These are phyloP conservation scores for Sisyra nigra DNA, from an alignment of 2,888 invertebrate species.

Conservation along the genomic window DNA sequence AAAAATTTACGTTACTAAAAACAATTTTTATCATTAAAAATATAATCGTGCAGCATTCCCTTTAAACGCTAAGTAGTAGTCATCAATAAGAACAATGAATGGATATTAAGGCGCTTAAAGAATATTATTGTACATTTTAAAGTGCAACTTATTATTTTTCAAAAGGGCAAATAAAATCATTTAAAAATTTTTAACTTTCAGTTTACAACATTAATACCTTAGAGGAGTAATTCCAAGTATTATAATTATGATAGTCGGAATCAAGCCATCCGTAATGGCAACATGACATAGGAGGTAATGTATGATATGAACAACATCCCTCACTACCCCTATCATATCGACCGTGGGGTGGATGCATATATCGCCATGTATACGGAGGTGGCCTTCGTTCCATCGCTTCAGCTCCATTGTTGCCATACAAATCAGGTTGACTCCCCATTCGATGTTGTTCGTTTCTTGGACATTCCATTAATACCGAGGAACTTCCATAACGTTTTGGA, in stretches of 20 bases:
- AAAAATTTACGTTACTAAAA: too few relatives aligned
- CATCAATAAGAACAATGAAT: too few relatives aligned
- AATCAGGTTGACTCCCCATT: conserved; percentile 26
- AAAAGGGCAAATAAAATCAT: too few relatives aligned
- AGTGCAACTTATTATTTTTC: too few relatives aligned
- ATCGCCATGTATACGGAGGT: neutral
- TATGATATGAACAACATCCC: conserved; percentile 24
- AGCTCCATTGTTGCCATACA: conserved; percentile 15
- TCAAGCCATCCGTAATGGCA: conserved; percentile 17
- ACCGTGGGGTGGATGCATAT: neutral
- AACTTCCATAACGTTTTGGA: conserved; percentile 30
- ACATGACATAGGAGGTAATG: conserved; percentile 21
- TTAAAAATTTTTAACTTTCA: too few relatives aligned
- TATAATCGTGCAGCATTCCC: too few relatives aligned
- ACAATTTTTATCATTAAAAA: too few relatives aligned
- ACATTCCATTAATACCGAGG: conserved; percentile 25
- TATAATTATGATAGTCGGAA: conserved; percentile 18
- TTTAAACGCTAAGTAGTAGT: too few relatives aligned
- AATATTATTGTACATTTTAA: too few relatives aligned
- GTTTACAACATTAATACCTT: conserved; percentile 3
- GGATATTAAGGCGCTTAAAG: too few relatives aligned
- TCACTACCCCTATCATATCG: neutral
- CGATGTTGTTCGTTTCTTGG: conserved; percentile 14
- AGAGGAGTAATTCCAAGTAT: conserved; percentile 14
- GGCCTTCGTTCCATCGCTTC: neutral